Evolutionary conservation across 2,797 vertebrate genomes (phyloP), one percentile per base, ranked within the genome.

Genomic region (Geotrypetes seraphini): DNA sequence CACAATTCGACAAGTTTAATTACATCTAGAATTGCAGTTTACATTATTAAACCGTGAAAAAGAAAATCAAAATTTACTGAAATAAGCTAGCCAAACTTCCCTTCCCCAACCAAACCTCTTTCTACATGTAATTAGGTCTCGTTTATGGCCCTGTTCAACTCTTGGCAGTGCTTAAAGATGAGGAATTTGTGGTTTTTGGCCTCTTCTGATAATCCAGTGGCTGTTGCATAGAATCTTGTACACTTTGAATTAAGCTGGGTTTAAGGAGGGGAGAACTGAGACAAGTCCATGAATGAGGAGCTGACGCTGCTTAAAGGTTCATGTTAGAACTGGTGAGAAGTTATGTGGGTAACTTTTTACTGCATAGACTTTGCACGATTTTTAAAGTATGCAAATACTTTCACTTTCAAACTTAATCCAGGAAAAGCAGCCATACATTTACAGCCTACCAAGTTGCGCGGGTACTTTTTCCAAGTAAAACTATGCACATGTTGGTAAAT

Each of bases 201-300:
- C 85, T 80, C 71, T 71, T 54, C 69, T 67, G 60, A 36, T 63
- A 83, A 85, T 68, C 78, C 64, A 74, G 73, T 42, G 60, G 80
- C 70, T 69, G 81, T 96, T 97, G 92, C 94, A 96, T 96, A 97
- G 92, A 80, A 85, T 87, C 50, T 53, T 69, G 58, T 60, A 71
- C 57, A 71, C 71, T 65, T 76, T 57, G 54, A 60, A 71, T 63
- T 45, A 26, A 69, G 64, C 61, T 63, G 63, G 66, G 57, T 50
- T 45, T 19, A 28, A 44, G 45, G 47, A 15, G 5, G 22, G 15
- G 33, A 68, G 71, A 36, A 31, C 62, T 52, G 42, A 32, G 63
- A 75, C 61, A 66, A 39, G 63, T 34, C 47, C 57, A 64, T 60
- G 68, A 42, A 50, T 13, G 39, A 62, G 57, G 41, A 57, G 32